Conservation (phyloP, 2,113 vertebrate species). For the Fregata magnificens region DNA sequence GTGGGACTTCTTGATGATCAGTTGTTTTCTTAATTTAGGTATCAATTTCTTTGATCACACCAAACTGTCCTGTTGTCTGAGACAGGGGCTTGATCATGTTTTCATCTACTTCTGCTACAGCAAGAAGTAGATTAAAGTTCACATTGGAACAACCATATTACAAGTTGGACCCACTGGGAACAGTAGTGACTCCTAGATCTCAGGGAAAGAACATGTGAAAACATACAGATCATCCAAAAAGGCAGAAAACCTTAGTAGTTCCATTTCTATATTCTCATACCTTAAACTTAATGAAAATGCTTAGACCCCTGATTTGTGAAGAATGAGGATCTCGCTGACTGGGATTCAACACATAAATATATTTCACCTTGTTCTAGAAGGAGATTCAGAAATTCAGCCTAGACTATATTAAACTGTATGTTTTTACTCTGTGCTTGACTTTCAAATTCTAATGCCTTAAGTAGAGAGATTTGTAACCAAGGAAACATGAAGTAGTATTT, state of each 20-base stretch:
- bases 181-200: not conserved
- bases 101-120: not conserved
- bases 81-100: not conserved
- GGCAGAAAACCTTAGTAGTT: not conserved
- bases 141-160: not conserved
- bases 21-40: not conserved
- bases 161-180: not conserved
- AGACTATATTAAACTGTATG: not conserved
- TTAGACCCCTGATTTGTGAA: not conserved
- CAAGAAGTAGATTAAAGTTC: not conserved
- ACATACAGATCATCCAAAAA: not conserved
- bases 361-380: not conserved
- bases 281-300: not conserved
- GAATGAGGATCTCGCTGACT: not conserved
- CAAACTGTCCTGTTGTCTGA: not conserved
- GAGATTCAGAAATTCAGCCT: not conserved
- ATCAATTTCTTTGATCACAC: not conserved
- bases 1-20: not conserved
- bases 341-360: not conserved
- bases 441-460: slow-evolving; percentile 21
- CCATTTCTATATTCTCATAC: not conserved
- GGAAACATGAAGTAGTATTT: slow-evolving; percentile 14
- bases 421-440: not conserved
- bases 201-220: not conserved
- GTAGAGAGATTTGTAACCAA: slow-evolving; percentile 27